Conservation (phyloP, 1,140 invertebrate genomes). For the Tetramorium simillimum region DNA sequence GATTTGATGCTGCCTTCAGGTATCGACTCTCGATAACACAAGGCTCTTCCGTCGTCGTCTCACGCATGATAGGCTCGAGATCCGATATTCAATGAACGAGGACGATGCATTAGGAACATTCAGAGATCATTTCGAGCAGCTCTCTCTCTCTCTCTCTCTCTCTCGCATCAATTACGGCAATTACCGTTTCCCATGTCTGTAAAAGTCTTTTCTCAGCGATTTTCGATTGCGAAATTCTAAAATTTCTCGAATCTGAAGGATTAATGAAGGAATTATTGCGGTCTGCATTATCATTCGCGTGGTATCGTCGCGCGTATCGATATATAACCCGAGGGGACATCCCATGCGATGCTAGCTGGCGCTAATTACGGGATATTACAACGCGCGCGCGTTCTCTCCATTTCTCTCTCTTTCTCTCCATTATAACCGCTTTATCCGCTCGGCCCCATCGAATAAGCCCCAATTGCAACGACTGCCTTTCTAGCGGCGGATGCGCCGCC, state of each 20-base stretch:
- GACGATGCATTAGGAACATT: neutral
- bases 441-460: constrained; percentile 55
- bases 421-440: constrained; percentile 56
- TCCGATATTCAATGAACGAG: constrained; percentile 21
- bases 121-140: constrained; percentile 3
- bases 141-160: neutral
- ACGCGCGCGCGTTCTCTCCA: constrained; percentile 10
- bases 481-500: constrained; percentile 65
- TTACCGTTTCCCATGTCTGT: neutral
- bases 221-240: neutral
- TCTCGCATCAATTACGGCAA: neutral
- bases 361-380: constrained; percentile 79
- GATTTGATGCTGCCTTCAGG: constrained; percentile 49
- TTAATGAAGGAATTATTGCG: neutral
- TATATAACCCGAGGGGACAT: constrained; percentile 2
- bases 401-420: neutral
- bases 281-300: constrained; percentile 38
- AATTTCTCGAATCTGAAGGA: neutral
- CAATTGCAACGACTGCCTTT: constrained; percentile 65
- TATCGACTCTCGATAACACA: constrained; percentile 50
- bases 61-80: constrained; percentile 39
- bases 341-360: constrained; percentile 59
- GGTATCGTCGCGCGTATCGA: constrained; percentile 33
- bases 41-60: constrained; percentile 48
- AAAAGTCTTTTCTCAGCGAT: neutral